A percentile compares a stretch with the other conserved stretches of the same genome.
These are phyloP conservation scores for Atherinomorus stipes DNA, from an alignment of 2,113 vertebrate species.

Conservation along the genomic window DNA sequence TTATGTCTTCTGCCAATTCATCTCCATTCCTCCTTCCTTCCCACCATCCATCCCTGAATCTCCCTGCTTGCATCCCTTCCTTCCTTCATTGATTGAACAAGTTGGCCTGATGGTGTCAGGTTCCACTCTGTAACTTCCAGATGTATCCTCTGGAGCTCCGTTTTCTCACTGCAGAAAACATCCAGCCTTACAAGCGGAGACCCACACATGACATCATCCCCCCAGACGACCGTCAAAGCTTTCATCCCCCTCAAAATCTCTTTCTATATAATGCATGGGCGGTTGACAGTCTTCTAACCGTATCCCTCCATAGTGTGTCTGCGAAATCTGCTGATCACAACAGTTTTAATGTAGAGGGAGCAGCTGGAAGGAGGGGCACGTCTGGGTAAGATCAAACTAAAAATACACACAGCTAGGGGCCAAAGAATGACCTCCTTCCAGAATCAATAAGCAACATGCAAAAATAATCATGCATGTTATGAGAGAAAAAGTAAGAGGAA, in stretches of 20 bases:
- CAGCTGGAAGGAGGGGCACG: conserved; percentile 41
- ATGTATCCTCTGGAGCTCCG: conserved; percentile 71
- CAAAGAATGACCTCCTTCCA: conserved; percentile 62
- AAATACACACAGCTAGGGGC: conserved; percentile 71
- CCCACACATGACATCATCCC: conserved; percentile 78
- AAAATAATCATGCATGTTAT: conserved; percentile 44
- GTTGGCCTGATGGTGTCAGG: conserved; percentile 42
- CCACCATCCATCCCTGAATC: conserved; percentile 13
- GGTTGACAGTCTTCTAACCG: conserved; percentile 35
- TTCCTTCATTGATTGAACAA: conserved; percentile 59
- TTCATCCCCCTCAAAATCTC: conserved; percentile 62
- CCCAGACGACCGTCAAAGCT: conserved; percentile 65
- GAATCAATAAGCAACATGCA: conserved; percentile 63
- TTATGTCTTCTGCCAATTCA: conserved; percentile 27
- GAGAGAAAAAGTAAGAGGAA: conserved; percentile 24
- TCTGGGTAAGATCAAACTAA: conserved; percentile 68
- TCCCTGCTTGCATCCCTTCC: conserved; percentile 35
- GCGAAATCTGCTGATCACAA: conserved; percentile 60
- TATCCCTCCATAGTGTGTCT: conserved; percentile 11
- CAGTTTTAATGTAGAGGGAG: conserved; percentile 43
- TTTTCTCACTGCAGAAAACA: conserved; percentile 58
- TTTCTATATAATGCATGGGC: conserved; percentile 23
- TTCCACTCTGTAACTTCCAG: conserved; percentile 71
- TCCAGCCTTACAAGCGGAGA: conserved; percentile 39
- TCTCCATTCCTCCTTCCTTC: conserved; percentile 34